These are phyloP conservation scores for Plusia festucae DNA, from an alignment of 2,888 invertebrate genomes.

Conservation along the genomic window DNA sequence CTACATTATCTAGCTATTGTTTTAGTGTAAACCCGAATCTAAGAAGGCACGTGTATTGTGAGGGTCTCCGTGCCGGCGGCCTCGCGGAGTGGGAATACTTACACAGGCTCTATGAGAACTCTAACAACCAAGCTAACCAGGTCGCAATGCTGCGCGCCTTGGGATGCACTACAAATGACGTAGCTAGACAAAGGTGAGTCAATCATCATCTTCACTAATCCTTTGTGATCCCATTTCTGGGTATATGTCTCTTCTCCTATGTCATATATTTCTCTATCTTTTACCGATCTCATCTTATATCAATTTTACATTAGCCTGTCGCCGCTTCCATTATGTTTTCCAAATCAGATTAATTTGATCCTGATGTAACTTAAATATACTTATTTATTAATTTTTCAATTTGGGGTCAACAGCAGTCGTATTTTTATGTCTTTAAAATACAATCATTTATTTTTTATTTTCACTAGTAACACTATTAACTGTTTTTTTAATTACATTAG, in stretches of 20 bases:
- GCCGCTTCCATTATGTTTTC: no score
- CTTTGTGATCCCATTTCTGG: conserved; percentile 3
- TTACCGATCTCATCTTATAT: no score
- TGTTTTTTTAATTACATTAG: no score
- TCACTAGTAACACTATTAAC: no score
- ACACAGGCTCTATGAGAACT: conserved; percentile 64
- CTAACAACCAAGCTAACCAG: conserved; percentile 84
- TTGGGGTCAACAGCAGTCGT: no score
- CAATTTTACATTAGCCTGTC: no score
- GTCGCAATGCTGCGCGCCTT: conserved; percentile 82
- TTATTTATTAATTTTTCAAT: no score
- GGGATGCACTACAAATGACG: conserved; percentile 82
- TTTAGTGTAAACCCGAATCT: conserved; percentile 89
- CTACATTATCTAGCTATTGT: conserved; percentile 3
- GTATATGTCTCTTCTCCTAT: not conserved
- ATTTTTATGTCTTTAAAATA: no score
- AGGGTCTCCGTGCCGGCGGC: conserved; percentile 89
- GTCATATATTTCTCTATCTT: no score
- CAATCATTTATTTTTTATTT: no score
- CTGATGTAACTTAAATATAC: no score
- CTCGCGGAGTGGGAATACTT: conserved; percentile 90
- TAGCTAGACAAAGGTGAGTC: conserved; percentile 76
- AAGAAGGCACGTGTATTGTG: conserved; percentile 90
- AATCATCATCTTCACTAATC: not conserved
- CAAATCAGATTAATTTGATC: no score